Evolutionary conservation across 2,888 invertebrate genomes (phyloP).

Genomic region (Agriotes lineatus): DNA sequence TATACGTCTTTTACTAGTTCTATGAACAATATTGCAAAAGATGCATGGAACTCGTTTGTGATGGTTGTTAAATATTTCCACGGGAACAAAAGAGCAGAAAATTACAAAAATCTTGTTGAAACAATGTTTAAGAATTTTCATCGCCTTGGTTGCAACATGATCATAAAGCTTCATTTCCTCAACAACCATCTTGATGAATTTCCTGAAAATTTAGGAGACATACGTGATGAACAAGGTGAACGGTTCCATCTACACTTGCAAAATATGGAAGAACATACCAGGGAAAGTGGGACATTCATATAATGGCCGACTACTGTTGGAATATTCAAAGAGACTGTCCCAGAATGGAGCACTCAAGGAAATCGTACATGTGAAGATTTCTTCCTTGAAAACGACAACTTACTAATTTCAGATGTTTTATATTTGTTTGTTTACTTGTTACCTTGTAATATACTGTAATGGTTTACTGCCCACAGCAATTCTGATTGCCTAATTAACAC

Average conservation of each 20-base stretch:
- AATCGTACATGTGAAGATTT: background rate
- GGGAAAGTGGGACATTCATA: conserved; percentile 53
- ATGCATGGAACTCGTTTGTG: background rate
- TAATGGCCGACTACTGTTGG: conserved; percentile 58
- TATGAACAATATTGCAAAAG: background rate
- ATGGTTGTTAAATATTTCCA: background rate
- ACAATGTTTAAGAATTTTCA: background rate
- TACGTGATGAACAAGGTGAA: no score
- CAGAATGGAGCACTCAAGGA: background rate
- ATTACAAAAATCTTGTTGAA: background rate
- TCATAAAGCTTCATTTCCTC: background rate
- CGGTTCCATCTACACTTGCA: no score
- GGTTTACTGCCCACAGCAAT: no score
- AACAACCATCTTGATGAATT: no score
- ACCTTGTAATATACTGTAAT: no score
- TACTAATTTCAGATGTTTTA: no score
- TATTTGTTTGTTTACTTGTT: no score
- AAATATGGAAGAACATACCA: conserved; percentile 57
- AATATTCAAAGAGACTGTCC: no score
- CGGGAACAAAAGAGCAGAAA: background rate
- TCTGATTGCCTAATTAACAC: no score
- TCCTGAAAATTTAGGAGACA: background rate
- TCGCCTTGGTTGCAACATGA: background rate
- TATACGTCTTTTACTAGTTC: background rate
- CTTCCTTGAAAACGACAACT: no score